Evolutionary conservation across 2,888 invertebrate species (phyloP), one percentile per base, ranked within the genome.

Genomic region (Thera obeliscata): DNA sequence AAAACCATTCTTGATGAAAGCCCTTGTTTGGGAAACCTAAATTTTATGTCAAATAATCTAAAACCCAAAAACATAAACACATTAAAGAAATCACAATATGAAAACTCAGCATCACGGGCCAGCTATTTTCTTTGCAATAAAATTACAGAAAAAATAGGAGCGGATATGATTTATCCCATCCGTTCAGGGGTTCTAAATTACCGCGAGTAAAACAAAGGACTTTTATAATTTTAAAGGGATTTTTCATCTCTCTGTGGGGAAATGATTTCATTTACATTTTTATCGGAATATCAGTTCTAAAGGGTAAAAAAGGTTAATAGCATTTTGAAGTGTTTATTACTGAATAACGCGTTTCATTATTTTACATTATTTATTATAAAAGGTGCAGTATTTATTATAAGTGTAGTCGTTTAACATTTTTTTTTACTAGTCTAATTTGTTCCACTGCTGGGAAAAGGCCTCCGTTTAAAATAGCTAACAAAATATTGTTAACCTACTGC

Each of bases 181-280:
- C 70, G 67, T 43, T 61, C 61, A 33, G 67, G 67, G 63, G 35
- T 55, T 66, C 60, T 62, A 67, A 67, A 74, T 69, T 72, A 70
- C 64, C 61, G 57, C 63, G 68, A 66, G 62, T 66, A 57, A 72
- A 59, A 67, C 50, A 67, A 72, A 68, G 64, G 67, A 56, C 43
- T 69, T 62, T 61, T 57, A 67, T 67, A 59, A 58, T 58, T 61
- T 70, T 65, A 46, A 41, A 60, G 52, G 62, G 52, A 59, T 46
- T 64, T 61, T 69, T 43, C 35, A 57, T 56, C 36, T 67, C 41
- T 62, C 57, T 64, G 60, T 57, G 35, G 48, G 52, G 46, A n/a
- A 60, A 66, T 58, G 46, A 62, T 62, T 66, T 59, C 48, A 50
- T 43, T 36, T 36, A 52, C 57, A 11, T 36, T 63, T 63, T 64